Conservation (phyloP, 2,888 invertebrate species). For the Diaphora mendica region DNA sequence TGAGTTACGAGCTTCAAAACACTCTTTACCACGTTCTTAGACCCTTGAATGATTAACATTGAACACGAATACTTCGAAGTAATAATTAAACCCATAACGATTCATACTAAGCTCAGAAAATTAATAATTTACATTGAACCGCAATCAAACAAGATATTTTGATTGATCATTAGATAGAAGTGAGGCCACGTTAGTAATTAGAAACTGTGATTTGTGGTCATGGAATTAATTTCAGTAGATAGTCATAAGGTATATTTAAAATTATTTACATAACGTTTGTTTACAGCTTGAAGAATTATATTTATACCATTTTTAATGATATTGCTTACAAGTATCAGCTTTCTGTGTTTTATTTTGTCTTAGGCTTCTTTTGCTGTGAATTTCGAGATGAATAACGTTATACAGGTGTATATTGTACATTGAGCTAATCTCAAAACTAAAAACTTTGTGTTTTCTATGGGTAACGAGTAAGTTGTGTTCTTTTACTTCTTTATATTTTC, state of each 20-base stretch:
- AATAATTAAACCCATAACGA: constrained; percentile 2
- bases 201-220: neutral
- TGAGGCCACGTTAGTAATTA: neutral
- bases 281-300: neutral
- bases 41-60: neutral
- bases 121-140: constrained; percentile 3
- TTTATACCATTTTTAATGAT: neutral
- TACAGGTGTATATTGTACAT: no score
- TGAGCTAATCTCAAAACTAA: no score
- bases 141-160: constrained; percentile 3
- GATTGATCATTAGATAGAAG: neutral
- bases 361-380: neutral
- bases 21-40: neutral
- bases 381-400: no score
- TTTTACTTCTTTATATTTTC: no score
- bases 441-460: no score
- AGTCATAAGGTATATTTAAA: neutral
- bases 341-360: neutral
- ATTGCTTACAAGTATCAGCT: neutral
- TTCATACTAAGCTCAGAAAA: neutral
- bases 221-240: neutral
- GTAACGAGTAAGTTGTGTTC: no score
- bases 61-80: neutral
- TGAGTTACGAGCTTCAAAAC: neutral
- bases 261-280: neutral